A percentile compares a stretch with the other conserved stretches of the same genome.
Conservation (phyloP, 1,140 invertebrate species). For the Nasonia giraulti region DNA sequence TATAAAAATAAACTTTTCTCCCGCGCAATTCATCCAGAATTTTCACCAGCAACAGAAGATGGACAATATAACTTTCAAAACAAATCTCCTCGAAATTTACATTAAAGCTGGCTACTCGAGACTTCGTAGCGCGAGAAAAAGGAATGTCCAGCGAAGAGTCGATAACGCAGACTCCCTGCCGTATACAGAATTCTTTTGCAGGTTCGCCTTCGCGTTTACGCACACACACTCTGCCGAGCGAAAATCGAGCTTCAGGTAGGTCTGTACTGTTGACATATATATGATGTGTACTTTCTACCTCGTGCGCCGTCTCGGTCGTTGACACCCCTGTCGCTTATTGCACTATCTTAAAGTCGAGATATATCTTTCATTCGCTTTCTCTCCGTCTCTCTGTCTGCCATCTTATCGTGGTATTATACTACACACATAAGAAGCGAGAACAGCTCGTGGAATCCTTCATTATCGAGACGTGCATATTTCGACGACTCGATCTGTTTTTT, state of each 20-base stretch:
- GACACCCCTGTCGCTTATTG: not conserved
- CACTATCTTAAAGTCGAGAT: not conserved
- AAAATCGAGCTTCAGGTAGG: constrained; percentile 3
- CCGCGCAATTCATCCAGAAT: not conserved
- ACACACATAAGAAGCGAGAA: too few relatives aligned
- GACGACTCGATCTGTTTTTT: not conserved
- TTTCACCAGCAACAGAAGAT: too few relatives aligned
- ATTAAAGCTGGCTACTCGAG: too few relatives aligned
- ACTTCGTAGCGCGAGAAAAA: not conserved
- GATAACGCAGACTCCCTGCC: not conserved
- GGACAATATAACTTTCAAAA: too few relatives aligned
- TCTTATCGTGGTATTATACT: too few relatives aligned
- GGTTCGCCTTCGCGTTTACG: not conserved
- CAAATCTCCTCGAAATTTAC: too few relatives aligned
- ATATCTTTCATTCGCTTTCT: too few relatives aligned
- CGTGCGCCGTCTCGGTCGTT: not conserved
- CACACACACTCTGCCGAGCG: not conserved
- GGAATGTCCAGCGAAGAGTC: not conserved
- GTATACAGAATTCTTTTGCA: not conserved
- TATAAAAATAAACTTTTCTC: not conserved
- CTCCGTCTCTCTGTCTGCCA: too few relatives aligned
- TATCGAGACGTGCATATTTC: not conserved
- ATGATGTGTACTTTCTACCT: not conserved
- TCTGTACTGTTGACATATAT: not conserved
- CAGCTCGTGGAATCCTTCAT: not conserved